Conservation (phyloP, 2,113 vertebrate genomes). For the Percopsis transmontana region DNA sequence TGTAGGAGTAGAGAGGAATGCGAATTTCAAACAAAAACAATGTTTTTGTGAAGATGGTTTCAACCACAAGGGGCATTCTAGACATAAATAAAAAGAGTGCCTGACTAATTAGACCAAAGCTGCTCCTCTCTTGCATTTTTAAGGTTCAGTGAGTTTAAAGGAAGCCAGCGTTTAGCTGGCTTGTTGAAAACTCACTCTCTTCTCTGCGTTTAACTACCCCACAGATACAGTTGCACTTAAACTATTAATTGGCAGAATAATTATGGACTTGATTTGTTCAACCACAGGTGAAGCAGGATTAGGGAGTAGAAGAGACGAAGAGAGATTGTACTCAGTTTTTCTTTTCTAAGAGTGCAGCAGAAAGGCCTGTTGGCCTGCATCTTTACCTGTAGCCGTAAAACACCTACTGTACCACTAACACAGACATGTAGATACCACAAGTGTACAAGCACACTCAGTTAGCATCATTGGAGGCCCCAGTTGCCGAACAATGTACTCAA, state of each 20-base stretch:
- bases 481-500: conserved; percentile 65
- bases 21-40: no score
- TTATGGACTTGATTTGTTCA: conserved; percentile 73
- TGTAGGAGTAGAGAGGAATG: no score
- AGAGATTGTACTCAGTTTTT: conserved; percentile 48
- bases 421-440: conserved; percentile 32
- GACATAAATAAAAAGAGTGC: background rate
- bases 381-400: conserved; percentile 40
- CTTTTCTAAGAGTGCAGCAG: conserved; percentile 41
- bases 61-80: no score
- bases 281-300: conserved; percentile 64
- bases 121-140: conserved; percentile 45
- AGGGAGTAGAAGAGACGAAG: conserved; percentile 60
- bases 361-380: conserved; percentile 42
- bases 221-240: conserved; percentile 60
- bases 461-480: conserved; percentile 52
- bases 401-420: conserved; percentile 34
- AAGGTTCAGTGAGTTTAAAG: conserved; percentile 51
- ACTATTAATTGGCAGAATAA: conserved; percentile 78
- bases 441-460: conserved; percentile 21
- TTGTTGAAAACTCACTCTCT: conserved; percentile 63
- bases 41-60: no score
- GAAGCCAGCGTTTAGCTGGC: conserved; percentile 53
- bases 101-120: conserved; percentile 52
- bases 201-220: conserved; percentile 58